Evolutionary conservation across 2,888 invertebrate species (phyloP).

Genomic region (Hoplodrina ambigua): DNA sequence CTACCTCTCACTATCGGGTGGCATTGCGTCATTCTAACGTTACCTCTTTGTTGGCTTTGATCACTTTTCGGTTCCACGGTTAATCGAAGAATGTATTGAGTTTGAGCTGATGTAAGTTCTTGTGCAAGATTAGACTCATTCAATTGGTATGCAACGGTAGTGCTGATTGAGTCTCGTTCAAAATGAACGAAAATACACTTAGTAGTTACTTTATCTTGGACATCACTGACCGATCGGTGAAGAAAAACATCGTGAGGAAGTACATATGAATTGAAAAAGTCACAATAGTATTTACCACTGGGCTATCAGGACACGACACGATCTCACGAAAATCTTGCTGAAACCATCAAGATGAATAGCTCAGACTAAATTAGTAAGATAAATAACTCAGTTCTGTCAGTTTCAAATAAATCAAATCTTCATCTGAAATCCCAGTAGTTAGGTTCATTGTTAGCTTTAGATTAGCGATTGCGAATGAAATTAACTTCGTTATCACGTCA

Average conservation of each 20-base stretch:
- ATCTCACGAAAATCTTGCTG: too few species aligned
- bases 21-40: conserved; percentile 60
- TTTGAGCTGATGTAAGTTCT: conserved; percentile 17
- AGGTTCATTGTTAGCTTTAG: conserved; percentile 28
- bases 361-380: too few species aligned
- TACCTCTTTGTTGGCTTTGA: conserved; percentile 53
- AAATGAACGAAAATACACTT: neutral
- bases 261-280: too few species aligned
- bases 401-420: conserved; percentile 15
- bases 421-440: conserved; percentile 14
- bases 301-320: too few species aligned
- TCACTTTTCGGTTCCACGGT: conserved; percentile 44
- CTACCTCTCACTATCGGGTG: conserved; percentile 44
- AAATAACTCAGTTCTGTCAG: neutral
- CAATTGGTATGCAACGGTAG: neutral
- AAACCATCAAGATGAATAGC: too few species aligned
- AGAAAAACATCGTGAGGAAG: too few species aligned
- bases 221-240: too few species aligned
- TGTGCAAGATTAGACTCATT: conserved; percentile 29
- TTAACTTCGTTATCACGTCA: conserved; percentile 56
- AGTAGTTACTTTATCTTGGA: too few species aligned
- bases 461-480: conserved; percentile 42
- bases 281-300: too few species aligned
- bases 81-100: conserved; percentile 28
- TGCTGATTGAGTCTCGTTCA: neutral